These are phyloP conservation scores for Tyrannus savana DNA, from an alignment of 2,113 vertebrate species.

Conservation along the genomic window DNA sequence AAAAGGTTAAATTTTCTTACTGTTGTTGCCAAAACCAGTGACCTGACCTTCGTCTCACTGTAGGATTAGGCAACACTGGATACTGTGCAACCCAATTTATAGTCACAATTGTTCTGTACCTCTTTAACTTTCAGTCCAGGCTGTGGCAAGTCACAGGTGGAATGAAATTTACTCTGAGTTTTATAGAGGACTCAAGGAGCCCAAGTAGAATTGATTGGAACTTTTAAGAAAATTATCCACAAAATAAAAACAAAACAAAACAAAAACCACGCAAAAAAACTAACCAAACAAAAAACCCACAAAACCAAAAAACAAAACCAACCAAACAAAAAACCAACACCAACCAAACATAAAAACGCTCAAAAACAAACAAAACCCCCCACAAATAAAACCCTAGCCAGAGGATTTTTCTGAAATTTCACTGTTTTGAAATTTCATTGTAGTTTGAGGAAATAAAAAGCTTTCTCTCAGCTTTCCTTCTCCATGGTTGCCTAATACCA, in stretches of 20 bases:
- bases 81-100: neutral
- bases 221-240: neutral
- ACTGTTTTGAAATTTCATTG: neutral
- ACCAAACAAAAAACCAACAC: neutral
- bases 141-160: neutral
- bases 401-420: neutral
- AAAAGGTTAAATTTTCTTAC: neutral
- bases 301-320: neutral
- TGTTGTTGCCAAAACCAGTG: neutral
- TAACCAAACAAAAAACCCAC: neutral
- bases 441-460: neutral
- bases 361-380: neutral
- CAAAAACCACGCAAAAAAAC: accelerated
- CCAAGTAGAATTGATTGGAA: neutral
- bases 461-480: neutral
- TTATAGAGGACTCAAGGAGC: neutral
- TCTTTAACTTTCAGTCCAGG: neutral
- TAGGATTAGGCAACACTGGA: neutral
- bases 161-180: neutral
- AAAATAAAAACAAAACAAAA: neutral
- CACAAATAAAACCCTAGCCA: neutral
- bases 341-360: neutral
- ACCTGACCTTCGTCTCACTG: neutral
- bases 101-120: neutral
- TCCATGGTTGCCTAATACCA: neutral